Conservation (phyloP, 2,888 invertebrate species). For the Chelonus formosanus region DNA sequence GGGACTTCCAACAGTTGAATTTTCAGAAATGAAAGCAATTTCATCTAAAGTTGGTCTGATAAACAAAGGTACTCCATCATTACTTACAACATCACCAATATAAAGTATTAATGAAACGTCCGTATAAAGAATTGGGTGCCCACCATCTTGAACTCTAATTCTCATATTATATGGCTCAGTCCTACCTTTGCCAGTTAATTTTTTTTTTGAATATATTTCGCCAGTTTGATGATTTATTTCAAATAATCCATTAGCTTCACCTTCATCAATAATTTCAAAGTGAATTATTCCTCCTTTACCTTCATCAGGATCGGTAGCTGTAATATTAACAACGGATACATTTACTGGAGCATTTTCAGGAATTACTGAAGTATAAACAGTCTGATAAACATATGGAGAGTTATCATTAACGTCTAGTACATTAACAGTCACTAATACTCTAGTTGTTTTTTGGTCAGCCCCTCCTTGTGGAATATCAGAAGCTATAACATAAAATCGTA, state of each 20-base stretch:
- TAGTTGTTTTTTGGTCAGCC: constrained; percentile 73
- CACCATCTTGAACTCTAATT: constrained; percentile 77
- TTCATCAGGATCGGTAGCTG: constrained; percentile 81
- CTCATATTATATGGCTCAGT: constrained; percentile 77
- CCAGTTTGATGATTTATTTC: constrained; percentile 74
- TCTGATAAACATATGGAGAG: constrained; percentile 74
- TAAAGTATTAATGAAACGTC: constrained; percentile 74
- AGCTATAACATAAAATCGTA: constrained; percentile 77
- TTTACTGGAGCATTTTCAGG: constrained; percentile 78
- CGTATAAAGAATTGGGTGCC: constrained; percentile 70
- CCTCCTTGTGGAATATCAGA: constrained; percentile 78
- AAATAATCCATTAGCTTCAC: constrained; percentile 77
- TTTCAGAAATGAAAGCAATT: constrained; percentile 77
- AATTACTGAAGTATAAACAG: constrained; percentile 76
- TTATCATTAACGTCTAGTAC: constrained; percentile 84
- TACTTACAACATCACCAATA: constrained; percentile 82
- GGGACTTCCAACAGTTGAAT: constrained; percentile 76
- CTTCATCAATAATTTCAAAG: constrained; percentile 78
- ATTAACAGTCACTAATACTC: constrained; percentile 74
- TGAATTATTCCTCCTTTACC: constrained; percentile 76
- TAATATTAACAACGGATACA: constrained; percentile 73
- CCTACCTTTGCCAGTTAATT: constrained; percentile 79
- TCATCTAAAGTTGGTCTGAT: constrained; percentile 77
- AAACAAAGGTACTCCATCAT: constrained; percentile 82
- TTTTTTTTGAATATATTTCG: constrained; percentile 72